These are phyloP conservation scores for Pogona vitticeps DNA, from an alignment of 2,113 vertebrate species.

Conservation along the genomic window DNA sequence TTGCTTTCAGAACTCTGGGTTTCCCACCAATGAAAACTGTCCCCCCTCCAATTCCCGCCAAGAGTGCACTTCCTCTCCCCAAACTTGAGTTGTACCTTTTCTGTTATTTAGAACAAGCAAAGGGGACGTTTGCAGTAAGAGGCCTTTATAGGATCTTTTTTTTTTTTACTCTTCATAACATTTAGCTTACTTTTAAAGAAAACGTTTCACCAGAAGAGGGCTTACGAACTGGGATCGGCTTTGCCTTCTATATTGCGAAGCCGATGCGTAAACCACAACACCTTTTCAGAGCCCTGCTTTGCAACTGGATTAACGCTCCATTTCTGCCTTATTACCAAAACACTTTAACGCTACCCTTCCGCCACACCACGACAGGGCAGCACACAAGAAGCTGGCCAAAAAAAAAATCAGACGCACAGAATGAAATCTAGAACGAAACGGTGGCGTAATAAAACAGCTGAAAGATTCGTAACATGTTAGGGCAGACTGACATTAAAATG, in stretches of 20 bases:
- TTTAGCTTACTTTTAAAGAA: background rate
- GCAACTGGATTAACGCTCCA: background rate
- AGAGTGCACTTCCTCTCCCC: background rate
- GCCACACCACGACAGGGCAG: background rate
- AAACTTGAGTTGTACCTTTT: background rate
- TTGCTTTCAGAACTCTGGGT: constrained; percentile 75
- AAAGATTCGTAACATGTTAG: background rate
- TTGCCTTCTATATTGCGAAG: background rate
- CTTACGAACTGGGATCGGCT: background rate
- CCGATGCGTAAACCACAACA: background rate
- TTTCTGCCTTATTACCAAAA: background rate
- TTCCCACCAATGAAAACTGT: constrained; percentile 23
- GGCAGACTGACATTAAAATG: background rate
- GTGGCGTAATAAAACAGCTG: background rate
- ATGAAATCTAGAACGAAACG: background rate
- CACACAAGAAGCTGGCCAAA: background rate
- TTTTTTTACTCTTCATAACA: background rate
- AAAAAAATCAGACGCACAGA: background rate
- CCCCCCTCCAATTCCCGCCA: constrained; percentile 40
- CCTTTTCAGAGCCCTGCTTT: too few relatives aligned
- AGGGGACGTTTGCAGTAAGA: background rate
- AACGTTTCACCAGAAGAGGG: background rate
- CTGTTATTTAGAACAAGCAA: constrained; percentile 14
- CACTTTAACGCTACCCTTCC: background rate
- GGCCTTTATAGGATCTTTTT: background rate